Evolutionary conservation across 1,140 invertebrate species (phyloP).

Genomic region (Dendrolimus punctatus): DNA sequence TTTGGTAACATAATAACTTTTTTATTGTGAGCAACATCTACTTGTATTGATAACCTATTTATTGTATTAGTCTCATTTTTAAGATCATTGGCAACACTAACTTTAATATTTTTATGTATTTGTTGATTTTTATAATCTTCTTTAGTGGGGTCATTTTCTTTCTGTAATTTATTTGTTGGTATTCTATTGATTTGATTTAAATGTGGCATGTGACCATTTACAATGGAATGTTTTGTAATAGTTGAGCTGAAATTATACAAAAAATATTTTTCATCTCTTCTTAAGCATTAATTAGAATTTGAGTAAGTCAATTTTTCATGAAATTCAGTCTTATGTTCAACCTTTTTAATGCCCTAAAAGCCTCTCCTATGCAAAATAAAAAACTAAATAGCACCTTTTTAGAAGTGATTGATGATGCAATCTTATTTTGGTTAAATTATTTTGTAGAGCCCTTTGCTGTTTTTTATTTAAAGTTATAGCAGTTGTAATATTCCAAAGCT

Average conservation of each 20-base stretch:
- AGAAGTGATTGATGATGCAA: slow-evolving; percentile 52
- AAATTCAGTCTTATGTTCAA: too few relatives aligned
- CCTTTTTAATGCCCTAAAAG: too few relatives aligned
- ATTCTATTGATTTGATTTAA: slow-evolving; percentile 12
- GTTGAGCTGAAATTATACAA: slow-evolving; percentile 23
- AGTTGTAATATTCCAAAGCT: slow-evolving; percentile 52
- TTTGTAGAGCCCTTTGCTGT: slow-evolving; percentile 44
- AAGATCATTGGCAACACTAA: background rate
- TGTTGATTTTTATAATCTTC: slow-evolving; percentile 29
- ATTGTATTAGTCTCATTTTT: slow-evolving; percentile 10
- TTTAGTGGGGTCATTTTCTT: slow-evolving; percentile 25
- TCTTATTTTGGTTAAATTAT: slow-evolving; percentile 44
- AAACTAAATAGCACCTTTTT: slow-evolving; percentile 40
- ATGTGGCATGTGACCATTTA: slow-evolving; percentile 16
- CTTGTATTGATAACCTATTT: slow-evolving; percentile 35
- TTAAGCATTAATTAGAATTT: too few relatives aligned
- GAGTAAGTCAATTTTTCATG: too few relatives aligned
- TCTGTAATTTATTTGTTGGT: slow-evolving; percentile 16
- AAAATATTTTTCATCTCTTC: too few relatives aligned
- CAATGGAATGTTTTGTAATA: slow-evolving; percentile 41
- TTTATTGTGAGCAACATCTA: slow-evolving; percentile 45
- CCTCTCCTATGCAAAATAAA: background rate
- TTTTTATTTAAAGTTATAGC: slow-evolving; percentile 58
- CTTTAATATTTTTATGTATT: slow-evolving; percentile 12
- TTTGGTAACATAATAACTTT: slow-evolving; percentile 42